Evolutionary conservation across 2,113 vertebrate genomes (phyloP).

Genomic region (Microtus richardsoni): DNA sequence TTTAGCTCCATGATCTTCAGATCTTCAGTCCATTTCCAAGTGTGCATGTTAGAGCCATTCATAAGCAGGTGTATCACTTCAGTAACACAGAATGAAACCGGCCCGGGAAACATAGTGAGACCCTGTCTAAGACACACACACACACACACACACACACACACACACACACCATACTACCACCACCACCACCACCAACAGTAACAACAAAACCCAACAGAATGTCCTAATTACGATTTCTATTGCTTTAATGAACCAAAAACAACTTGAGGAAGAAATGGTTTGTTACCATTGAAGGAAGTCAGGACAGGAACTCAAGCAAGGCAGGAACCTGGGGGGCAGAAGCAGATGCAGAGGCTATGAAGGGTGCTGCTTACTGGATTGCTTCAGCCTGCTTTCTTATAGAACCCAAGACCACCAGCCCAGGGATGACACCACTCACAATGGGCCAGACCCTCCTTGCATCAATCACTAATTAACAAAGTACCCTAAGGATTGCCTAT

Average conservation of each 20-base stretch:
- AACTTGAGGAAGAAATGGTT: background rate
- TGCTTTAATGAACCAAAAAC: background rate
- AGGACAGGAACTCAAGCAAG: background rate
- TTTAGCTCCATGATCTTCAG: background rate
- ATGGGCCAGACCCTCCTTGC: background rate
- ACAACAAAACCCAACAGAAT: background rate
- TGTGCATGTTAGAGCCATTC: background rate
- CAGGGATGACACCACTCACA: background rate
- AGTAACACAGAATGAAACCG: background rate
- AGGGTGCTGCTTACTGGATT: background rate
- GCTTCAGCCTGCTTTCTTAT: background rate
- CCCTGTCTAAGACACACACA: background rate
- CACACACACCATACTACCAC: background rate
- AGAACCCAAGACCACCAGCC: background rate
- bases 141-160: background rate
- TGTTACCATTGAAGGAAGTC: background rate
- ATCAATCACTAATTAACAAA: background rate
- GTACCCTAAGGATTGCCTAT: background rate
- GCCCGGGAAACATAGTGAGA: background rate
- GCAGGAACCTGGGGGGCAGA: background rate
- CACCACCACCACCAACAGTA: background rate
- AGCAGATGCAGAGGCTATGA: background rate
- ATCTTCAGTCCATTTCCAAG: background rate
- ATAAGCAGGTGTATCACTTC: background rate
- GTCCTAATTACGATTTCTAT: background rate